Evolutionary conservation across 2,888 invertebrate genomes (phyloP), one percentile per base, ranked within the genome.

Genomic region (Gymnocheta viridis): DNA sequence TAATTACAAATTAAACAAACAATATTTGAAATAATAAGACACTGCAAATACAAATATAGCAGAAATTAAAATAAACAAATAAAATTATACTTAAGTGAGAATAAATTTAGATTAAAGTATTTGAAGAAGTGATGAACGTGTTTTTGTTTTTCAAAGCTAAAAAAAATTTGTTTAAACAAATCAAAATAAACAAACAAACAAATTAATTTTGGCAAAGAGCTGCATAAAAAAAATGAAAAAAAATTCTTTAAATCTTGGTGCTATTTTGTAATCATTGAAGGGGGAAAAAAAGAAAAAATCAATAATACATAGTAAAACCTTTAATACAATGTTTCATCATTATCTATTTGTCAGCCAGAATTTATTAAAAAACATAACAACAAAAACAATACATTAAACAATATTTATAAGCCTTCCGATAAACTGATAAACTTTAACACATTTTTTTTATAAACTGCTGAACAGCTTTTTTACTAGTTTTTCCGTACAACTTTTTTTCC

Each of bases 231-330:
- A 64, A 70, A 2, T 10, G 2, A 47, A 49, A 22, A 51, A 66
- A 54, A 14, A 22, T 66, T 19, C 14, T 19, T 66, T 12, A 47
- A 56, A 29, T 24, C 17, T 35, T 54, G 4, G 4, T n/a, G 22
- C 12, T 17, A 60, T 54, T 54, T 19, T 38, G 24, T 35, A 24
- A 58, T 47, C n/a, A 47, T 35, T 24, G 2, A 49, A 58, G n/a
- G n/a, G n/a, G n/a, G n/a, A 7, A 17, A 35, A 62, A 67, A 49
- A 32, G n/a, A 38, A 70, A 77, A 70, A 79, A 70, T 69, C 70
- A 79, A 85, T 70, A 82, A 38, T 29, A 66, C 64, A n/a, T 51
- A 24, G 27, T 6, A 49, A 44, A 60, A 35, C 35, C 66, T 44
- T 64, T 49, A 24, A 35, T 58, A 38, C 19, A 66, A 67, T 70